A percentile compares a stretch with the other conserved stretches of the same genome.
phyloP scores from a whole-genome alignment of 2,888 invertebrate genomes.

The Clusia tigrina region DNA sequence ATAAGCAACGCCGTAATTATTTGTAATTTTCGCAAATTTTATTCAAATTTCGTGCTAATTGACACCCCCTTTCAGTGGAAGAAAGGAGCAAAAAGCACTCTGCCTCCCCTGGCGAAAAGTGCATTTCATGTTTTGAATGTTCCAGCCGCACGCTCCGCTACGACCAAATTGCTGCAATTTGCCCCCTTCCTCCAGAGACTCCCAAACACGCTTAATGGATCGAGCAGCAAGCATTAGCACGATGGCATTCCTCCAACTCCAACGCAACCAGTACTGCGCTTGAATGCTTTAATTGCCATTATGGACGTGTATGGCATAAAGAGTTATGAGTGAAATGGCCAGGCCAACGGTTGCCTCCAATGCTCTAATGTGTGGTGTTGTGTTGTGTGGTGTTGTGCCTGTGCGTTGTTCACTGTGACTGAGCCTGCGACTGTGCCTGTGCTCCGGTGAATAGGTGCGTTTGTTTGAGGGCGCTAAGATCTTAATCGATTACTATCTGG shows the following conservation, averaged over 20 bases:
- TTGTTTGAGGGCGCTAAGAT: conserved; percentile 8
- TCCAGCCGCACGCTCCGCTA: neutral
- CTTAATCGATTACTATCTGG: conserved; percentile 12
- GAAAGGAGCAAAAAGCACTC: no score
- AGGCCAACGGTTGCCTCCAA: no score
- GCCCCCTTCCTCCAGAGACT: conserved; percentile 1
- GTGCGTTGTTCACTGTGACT: no score
- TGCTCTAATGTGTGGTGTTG: no score
- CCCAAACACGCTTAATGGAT: neutral
- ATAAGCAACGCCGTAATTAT: neutral
- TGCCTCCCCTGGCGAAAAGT: neutral
- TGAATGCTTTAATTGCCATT: conserved; percentile 18
- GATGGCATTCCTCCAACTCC: no score
- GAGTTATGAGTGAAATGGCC: conserved; percentile 22
- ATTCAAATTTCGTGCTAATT: conserved; percentile 6
- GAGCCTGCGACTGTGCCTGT: no score
- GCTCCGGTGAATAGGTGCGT: conserved; percentile 7
- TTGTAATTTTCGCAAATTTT: neutral
- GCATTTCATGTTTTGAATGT: neutral
- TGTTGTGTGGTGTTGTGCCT: no score
- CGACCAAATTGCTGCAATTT: conserved; percentile 20
- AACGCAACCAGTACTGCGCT: no score
- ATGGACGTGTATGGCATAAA: conserved; percentile 26
- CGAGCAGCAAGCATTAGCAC: neutral
- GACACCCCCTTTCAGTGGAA: neutral